A percentile compares a stretch with the other conserved stretches of the same genome.
Conservation (phyloP, 2,888 invertebrate genomes). For the Drosophila helvetica region DNA sequence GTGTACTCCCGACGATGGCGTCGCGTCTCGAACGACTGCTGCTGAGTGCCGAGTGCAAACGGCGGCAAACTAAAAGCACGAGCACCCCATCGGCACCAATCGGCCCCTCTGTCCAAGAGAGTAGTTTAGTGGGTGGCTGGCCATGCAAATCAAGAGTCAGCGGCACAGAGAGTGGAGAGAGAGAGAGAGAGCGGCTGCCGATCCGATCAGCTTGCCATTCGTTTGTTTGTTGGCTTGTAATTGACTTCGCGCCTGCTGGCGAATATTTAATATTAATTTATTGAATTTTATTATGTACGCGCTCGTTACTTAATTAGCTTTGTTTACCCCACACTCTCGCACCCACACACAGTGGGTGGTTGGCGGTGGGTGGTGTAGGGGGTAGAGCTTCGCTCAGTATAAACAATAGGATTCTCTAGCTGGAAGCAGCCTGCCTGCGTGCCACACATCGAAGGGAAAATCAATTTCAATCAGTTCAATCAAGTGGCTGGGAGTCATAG, state of each 20-base stretch:
- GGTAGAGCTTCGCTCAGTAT: background rate
- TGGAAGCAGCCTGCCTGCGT: background rate
- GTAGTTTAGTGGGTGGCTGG: slow-evolving; percentile 33
- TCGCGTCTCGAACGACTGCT: slow-evolving; percentile 52
- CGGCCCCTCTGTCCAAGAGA: slow-evolving; percentile 4
- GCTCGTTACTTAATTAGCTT: slow-evolving; percentile 39
- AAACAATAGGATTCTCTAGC: background rate
- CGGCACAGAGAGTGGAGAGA: background rate
- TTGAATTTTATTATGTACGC: slow-evolving; percentile 45
- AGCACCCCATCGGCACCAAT: slow-evolving; percentile 28
- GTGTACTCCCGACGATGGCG: slow-evolving; percentile 28
- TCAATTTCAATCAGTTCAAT: slow-evolving; percentile 5
- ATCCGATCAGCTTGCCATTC: slow-evolving; percentile 27
- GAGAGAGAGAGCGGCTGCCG: slow-evolving; percentile 22
- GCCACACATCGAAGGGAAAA: slow-evolving; percentile 4
- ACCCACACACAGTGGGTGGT: slow-evolving; percentile 10
- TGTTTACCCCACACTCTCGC: slow-evolving; percentile 43
- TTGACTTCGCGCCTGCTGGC: slow-evolving; percentile 32
- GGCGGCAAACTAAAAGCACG: slow-evolving; percentile 61
- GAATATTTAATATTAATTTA: slow-evolving; percentile 61
- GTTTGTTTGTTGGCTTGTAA: slow-evolving; percentile 34
- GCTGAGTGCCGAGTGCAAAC: slow-evolving; percentile 39
- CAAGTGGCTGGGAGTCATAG: background rate
- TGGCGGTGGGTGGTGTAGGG: too few species aligned
- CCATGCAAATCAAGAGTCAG: slow-evolving; percentile 8